Conservation (phyloP, 2,888 invertebrate genomes). For the Pedicia rivosa region DNA sequence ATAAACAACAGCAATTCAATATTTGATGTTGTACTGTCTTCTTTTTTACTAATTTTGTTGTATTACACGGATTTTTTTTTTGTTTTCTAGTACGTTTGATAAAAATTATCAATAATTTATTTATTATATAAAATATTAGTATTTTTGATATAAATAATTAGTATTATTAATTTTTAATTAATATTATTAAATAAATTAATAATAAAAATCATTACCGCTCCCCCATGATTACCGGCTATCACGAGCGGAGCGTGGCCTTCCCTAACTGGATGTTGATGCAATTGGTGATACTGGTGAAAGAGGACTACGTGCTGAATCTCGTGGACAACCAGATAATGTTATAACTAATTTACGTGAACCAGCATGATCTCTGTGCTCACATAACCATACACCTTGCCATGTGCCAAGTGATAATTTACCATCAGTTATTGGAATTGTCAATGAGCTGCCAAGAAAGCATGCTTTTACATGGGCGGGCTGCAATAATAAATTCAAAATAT, state of each 20-base stretch:
- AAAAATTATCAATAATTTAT: constrained; percentile 2
- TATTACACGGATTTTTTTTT: too few relatives aligned
- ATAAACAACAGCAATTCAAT: too few relatives aligned
- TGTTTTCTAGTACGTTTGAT: neutral
- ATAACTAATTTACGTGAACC: constrained; percentile 81
- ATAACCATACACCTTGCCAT: constrained; percentile 97
- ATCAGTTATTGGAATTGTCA: constrained; percentile 92
- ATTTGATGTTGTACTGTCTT: too few relatives aligned
- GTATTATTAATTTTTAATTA: too few relatives aligned
- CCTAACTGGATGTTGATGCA: constrained; percentile 88
- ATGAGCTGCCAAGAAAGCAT: constrained; percentile 85
- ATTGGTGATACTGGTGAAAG: constrained; percentile 71
- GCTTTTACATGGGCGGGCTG: constrained; percentile 97
- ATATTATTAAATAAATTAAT: constrained; percentile 3
- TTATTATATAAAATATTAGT: constrained; percentile 1
- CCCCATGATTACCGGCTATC: constrained; percentile 35
- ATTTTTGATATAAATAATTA: constrained; percentile 2
- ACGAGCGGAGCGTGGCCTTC: constrained; percentile 44
- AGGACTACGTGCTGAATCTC: constrained; percentile 74
- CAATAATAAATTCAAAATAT: constrained; percentile 20
- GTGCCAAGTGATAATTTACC: constrained; percentile 90
- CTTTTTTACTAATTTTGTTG: too few relatives aligned
- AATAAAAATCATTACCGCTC: constrained; percentile 31
- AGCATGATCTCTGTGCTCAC: constrained; percentile 93
- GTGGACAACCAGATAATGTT: constrained; percentile 79